Percentiles rank a stretch among this genome's conserved stretches.
Evolutionary conservation across 2,797 vertebrate species (phyloP).

Genomic region (Sebastes taczanowskii): DNA sequence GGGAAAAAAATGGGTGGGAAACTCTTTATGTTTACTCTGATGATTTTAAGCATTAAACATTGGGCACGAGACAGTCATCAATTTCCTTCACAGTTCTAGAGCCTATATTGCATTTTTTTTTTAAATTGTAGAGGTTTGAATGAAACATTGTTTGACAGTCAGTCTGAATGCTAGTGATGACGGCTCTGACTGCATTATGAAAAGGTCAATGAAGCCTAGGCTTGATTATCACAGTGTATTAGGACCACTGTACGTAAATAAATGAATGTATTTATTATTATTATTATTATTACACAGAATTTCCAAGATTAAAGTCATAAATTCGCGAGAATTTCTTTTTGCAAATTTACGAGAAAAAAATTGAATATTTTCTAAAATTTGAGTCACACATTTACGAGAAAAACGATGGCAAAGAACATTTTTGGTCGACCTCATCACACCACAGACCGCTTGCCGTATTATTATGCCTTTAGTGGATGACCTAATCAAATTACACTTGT

Average conservation of each 20-base stretch:
- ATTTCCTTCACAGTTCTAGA: background rate
- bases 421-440: background rate
- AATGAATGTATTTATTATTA: too few species aligned
- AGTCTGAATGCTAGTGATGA: background rate
- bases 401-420: rapidly evolving
- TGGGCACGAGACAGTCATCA: background rate
- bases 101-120: background rate
- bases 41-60: background rate
- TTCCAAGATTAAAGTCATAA: too few species aligned
- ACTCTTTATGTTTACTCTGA: background rate
- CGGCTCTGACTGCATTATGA: too few species aligned
- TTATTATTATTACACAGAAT: too few species aligned
- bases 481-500: background rate
- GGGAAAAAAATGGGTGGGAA: too few species aligned
- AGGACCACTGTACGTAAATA: too few species aligned
- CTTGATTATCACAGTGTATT: too few species aligned
- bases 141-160: background rate
- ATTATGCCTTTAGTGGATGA: background rate
- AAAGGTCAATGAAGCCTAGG: too few species aligned
- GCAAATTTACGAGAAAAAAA: background rate
- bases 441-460: background rate
- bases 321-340: too few species aligned
- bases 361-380: rapidly evolving
- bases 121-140: too few species aligned
- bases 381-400: too few species aligned